phyloP scores from a whole-genome alignment of 2,888 invertebrate species.

The Rhogogaster chlorosoma region DNA sequence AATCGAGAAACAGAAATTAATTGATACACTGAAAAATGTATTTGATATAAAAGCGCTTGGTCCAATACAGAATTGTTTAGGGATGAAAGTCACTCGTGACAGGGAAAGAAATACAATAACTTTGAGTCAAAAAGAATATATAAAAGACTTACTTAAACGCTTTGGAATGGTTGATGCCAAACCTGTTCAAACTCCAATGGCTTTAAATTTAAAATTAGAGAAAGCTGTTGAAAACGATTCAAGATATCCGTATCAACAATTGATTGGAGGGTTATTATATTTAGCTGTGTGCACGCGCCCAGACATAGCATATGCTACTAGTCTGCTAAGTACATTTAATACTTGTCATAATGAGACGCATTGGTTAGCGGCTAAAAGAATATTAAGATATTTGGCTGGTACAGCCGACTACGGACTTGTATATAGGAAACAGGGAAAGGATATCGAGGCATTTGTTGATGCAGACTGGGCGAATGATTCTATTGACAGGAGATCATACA shows the following conservation, averaged over 20 bases:
- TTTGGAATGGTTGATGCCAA: not conserved
- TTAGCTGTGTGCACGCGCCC: conserved; percentile 62
- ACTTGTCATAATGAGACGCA: conserved; percentile 61
- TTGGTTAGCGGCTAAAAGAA: conserved; percentile 66
- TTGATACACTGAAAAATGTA: not conserved
- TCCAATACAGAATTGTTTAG: conserved; percentile 30
- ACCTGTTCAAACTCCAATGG: conserved; percentile 50
- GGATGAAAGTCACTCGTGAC: conserved; percentile 40
- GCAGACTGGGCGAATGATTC: conserved; percentile 69
- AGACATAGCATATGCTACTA: conserved; percentile 62
- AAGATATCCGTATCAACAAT: conserved; percentile 22
- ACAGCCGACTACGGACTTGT: conserved; percentile 56
- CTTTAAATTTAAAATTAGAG: not conserved
- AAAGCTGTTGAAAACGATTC: not conserved
- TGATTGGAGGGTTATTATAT: conserved; percentile 59
- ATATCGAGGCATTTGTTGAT: conserved; percentile 65
- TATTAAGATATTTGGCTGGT: conserved; percentile 61
- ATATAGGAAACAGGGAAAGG: conserved; percentile 40
- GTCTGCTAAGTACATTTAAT: conserved; percentile 63
- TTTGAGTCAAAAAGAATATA: conserved; percentile 1
- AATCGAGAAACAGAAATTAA: conserved; percentile 24
- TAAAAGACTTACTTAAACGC: not conserved
- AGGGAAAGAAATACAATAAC: not conserved
- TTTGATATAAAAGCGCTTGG: conserved; percentile 48
- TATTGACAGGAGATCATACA: conserved; percentile 66